Conservation (phyloP, 2,888 invertebrate species). For the Drosophila imparisetae region DNA sequence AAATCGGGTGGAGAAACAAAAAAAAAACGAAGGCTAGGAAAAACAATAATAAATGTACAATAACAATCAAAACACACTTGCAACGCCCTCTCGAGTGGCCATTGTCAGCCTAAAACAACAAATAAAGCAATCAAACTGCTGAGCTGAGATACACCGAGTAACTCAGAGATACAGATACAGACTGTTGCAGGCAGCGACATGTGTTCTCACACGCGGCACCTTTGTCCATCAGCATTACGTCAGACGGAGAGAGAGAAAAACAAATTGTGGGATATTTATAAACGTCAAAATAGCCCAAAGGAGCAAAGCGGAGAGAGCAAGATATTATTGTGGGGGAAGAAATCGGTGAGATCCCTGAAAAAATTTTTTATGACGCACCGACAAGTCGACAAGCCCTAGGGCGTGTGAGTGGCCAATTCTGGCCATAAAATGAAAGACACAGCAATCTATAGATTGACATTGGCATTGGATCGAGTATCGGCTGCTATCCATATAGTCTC, state of each 20-base stretch:
- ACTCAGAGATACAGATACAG: slow-evolving; percentile 12
- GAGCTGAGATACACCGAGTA: slow-evolving; percentile 4
- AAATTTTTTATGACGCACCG: slow-evolving; percentile 63
- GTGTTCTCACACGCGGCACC: slow-evolving; percentile 74
- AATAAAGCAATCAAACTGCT: slow-evolving; percentile 80
- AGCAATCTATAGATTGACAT: slow-evolving; percentile 47
- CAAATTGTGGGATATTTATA: slow-evolving; percentile 81
- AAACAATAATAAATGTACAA: slow-evolving; percentile 49
- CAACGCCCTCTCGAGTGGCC: slow-evolving; percentile 63
- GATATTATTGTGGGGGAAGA: not conserved
- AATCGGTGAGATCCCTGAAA: slow-evolving; percentile 26
- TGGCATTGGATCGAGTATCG: slow-evolving; percentile 42
- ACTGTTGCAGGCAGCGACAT: slow-evolving; percentile 54
- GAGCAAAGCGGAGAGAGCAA: slow-evolving; percentile 20
- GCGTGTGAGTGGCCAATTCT: slow-evolving; percentile 58
- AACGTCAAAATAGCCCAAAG: slow-evolving; percentile 80
- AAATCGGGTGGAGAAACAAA: slow-evolving; percentile 15
- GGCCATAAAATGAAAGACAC: slow-evolving; percentile 36
- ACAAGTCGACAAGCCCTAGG: slow-evolving; percentile 3
- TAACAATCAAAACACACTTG: slow-evolving; percentile 77
- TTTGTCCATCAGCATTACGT: slow-evolving; percentile 78
- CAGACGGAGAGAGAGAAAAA: slow-evolving; percentile 51
- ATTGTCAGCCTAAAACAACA: slow-evolving; percentile 78
- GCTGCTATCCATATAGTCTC: not conserved
- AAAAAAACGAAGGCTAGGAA: not conserved